Conservation (phyloP, 2,113 vertebrate genomes). For the Nibea coibor region DNA sequence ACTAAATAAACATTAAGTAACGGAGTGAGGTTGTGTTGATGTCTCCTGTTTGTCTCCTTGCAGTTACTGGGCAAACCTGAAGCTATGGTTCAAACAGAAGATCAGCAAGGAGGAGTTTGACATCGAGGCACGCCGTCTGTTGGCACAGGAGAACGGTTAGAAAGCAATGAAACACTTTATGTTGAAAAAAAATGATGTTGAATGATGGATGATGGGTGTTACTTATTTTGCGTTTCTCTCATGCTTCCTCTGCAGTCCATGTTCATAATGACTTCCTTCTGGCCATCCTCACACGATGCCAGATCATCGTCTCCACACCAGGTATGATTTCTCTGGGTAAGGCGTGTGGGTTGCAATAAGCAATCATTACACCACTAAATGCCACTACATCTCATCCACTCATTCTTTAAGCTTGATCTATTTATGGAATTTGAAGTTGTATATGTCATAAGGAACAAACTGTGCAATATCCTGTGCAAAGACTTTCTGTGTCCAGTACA, state of each 20-base stretch:
- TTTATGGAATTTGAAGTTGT: background rate
- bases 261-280: slow-evolving; percentile 98
- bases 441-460: no score
- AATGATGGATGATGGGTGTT: accelerated
- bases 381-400: no score
- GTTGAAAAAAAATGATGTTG: background rate
- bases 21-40: background rate
- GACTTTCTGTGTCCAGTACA: background rate
- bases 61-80: slow-evolving; percentile 98
- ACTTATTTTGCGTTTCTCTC: background rate
- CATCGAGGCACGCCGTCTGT: slow-evolving; percentile 92
- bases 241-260: slow-evolving; percentile 85
- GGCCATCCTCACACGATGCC: slow-evolving; percentile 97
- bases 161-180: background rate
- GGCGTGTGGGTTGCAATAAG: no score
- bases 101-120: slow-evolving; percentile 99
- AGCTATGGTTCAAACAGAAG: slow-evolving; percentile 99
- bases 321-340: slow-evolving; percentile 80
- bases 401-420: background rate
- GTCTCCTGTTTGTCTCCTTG: background rate
- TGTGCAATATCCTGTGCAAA: no score
- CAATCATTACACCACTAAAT: no score
- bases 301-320: slow-evolving; percentile 96
- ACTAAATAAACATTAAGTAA: background rate
- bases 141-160: slow-evolving; percentile 94